Conservation (phyloP, 2,113 vertebrate genomes). For the Hippocampus barbouri region DNA sequence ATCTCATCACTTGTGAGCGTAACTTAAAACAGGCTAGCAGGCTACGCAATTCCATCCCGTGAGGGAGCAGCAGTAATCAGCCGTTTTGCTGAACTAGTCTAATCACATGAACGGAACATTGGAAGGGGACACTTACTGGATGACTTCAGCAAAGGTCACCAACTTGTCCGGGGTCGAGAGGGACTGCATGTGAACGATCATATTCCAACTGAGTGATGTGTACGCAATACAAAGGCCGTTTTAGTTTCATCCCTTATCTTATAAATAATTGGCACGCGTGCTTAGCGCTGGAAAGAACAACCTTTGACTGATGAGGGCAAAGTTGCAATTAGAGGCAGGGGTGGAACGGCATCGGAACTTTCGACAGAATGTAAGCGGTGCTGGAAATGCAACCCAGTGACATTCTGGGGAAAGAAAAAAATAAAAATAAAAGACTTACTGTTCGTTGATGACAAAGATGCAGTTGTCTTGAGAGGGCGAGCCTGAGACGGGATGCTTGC, state of each 20-base stretch:
- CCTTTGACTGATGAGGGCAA: conserved; percentile 22
- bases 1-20: too few relatives aligned
- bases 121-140: background rate
- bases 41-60: too few relatives aligned
- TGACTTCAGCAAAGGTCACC: conserved; percentile 28
- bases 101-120: conserved; percentile 5
- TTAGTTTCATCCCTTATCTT: conserved; percentile 2
- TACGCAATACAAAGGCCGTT: conserved; percentile 3
- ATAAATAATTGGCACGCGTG: conserved; percentile 15
- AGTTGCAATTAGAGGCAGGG: conserved; percentile 4
- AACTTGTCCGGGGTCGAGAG: conserved; percentile 13
- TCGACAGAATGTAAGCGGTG: conserved; percentile 23
- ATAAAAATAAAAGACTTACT: conserved; percentile 81
- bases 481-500: conserved; percentile 92
- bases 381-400: conserved; percentile 42
- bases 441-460: conserved; percentile 97
- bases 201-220: conserved; percentile 25
- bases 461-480: conserved; percentile 95
- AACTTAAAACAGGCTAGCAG: too few relatives aligned
- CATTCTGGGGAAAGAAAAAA: conserved; percentile 29
- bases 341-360: conserved; percentile 14
- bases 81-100: conserved; percentile 13
- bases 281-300: conserved; percentile 3
- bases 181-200: conserved; percentile 14
- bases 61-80: background rate